Percentiles rank a stretch among this genome's conserved stretches.
phyloP scores from a whole-genome alignment of 2,113 vertebrate species.

The Sander vitreus region DNA sequence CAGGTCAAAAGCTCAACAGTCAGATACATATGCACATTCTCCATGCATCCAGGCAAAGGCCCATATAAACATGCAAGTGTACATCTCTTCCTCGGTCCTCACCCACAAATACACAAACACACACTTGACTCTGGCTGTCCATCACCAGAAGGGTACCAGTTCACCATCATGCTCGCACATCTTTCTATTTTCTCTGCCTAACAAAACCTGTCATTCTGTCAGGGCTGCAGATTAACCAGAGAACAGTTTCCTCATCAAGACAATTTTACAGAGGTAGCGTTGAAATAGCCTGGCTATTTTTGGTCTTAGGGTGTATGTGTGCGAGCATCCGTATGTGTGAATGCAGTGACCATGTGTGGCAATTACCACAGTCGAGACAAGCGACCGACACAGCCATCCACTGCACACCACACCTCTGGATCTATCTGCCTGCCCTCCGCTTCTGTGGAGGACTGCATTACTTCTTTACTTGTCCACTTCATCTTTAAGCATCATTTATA shows the following conservation, averaged over 20 bases:
- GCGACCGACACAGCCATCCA: constrained; percentile 36
- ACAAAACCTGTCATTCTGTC: constrained; percentile 41
- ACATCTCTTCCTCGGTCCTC: neutral
- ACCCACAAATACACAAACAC: neutral
- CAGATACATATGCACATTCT: constrained; percentile 14
- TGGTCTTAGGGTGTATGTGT: constrained; percentile 6
- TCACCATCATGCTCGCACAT: constrained; percentile 6
- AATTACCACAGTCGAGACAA: constrained; percentile 24
- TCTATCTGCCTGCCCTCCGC: constrained; percentile 5
- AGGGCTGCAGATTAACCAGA: constrained; percentile 23
- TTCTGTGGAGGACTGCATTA: constrained; percentile 15
- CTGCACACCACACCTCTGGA: constrained; percentile 21
- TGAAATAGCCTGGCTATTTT: constrained; percentile 41
- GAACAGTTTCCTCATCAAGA: constrained; percentile 46
- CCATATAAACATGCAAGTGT: neutral
- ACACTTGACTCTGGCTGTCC: neutral
- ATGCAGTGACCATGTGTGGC: constrained; percentile 21
- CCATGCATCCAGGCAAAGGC: neutral
- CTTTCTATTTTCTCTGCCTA: constrained; percentile 28
- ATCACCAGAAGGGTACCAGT: constrained; percentile 16
- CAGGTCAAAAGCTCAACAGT: neutral
- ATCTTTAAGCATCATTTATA: constrained; percentile 23
- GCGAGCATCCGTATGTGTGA: constrained; percentile 9
- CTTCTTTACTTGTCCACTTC: constrained; percentile 23
- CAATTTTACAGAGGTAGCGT: constrained; percentile 17